phyloP scores from a whole-genome alignment of 2,888 invertebrate genomes.

The Litoditis marina region DNA sequence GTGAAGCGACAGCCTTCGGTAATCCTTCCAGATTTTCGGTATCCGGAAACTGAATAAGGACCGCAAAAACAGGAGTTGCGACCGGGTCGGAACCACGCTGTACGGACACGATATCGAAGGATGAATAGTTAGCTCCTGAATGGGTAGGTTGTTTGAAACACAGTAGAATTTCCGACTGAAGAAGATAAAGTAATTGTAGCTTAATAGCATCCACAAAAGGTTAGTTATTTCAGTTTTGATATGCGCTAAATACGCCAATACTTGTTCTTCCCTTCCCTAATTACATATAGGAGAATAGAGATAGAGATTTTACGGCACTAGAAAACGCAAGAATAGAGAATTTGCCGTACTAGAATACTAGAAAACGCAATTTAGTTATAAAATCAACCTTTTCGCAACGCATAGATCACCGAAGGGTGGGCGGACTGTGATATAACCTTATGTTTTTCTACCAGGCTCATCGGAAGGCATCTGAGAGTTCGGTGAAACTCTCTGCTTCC shows the following conservation, averaged over 20 bases:
- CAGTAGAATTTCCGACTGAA: too few species aligned
- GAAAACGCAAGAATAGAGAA: too few species aligned
- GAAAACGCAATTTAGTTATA: not conserved
- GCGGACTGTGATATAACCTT: not conserved
- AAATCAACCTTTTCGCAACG: constrained; percentile 1
- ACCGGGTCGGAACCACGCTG: not conserved
- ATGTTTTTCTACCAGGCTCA: not conserved
- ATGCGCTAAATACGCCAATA: too few species aligned
- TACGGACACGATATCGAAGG: not conserved
- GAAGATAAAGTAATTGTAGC: too few species aligned
- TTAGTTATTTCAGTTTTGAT: not conserved
- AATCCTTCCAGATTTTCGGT: not conserved
- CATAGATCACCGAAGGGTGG: constrained; percentile 3
- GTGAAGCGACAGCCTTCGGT: not conserved
- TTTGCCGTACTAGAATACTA: too few species aligned
- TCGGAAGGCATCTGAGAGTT: constrained; percentile 4
- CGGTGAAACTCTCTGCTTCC: not conserved
- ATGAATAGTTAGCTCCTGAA: not conserved
- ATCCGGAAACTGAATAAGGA: not conserved
- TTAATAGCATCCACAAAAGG: too few species aligned
- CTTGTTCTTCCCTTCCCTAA: too few species aligned
- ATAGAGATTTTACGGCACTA: too few species aligned
- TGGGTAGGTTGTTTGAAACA: not conserved
- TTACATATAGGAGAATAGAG: too few species aligned
- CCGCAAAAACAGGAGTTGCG: not conserved